Conservation (phyloP, 2,888 invertebrate genomes). For the Julus scandinavius region DNA sequence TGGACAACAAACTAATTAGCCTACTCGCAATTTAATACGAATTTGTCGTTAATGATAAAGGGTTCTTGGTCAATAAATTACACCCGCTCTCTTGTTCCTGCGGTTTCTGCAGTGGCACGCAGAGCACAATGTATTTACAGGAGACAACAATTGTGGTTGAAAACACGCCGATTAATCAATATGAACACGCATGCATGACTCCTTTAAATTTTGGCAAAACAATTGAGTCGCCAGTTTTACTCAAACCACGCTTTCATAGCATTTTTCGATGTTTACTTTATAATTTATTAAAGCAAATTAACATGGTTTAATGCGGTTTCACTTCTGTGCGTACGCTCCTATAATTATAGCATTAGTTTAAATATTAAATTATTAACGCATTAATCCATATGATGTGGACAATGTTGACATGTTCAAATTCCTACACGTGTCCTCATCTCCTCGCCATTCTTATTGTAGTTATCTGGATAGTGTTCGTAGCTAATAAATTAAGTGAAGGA, state of each 20-base stretch:
- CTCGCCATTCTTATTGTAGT: no score
- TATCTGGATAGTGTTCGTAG: no score
- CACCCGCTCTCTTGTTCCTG: conserved; percentile 11
- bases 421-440: no score
- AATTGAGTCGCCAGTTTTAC: not conserved
- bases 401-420: no score
- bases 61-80: conserved; percentile 27
- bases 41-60: conserved; percentile 21
- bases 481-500: no score
- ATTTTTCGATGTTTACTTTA: not conserved
- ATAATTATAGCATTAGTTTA: not conserved
- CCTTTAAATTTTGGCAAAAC: not conserved
- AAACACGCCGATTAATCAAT: conserved; percentile 10
- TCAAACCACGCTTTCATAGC: conserved; percentile 6
- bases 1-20: conserved; percentile 33
- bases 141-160: conserved; percentile 33
- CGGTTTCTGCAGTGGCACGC: conserved; percentile 5
- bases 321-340: not conserved
- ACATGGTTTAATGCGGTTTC: not conserved
- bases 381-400: not conserved
- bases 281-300: conserved; percentile 7
- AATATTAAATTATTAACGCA: not conserved
- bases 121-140: not conserved
- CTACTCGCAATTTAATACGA: conserved; percentile 22
- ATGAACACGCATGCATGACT: conserved; percentile 33